Percentiles rank a stretch among this genome's conserved stretches.
Conservation (phyloP, 2,797 vertebrate species). For the Kryptopterus vitreolus region DNA sequence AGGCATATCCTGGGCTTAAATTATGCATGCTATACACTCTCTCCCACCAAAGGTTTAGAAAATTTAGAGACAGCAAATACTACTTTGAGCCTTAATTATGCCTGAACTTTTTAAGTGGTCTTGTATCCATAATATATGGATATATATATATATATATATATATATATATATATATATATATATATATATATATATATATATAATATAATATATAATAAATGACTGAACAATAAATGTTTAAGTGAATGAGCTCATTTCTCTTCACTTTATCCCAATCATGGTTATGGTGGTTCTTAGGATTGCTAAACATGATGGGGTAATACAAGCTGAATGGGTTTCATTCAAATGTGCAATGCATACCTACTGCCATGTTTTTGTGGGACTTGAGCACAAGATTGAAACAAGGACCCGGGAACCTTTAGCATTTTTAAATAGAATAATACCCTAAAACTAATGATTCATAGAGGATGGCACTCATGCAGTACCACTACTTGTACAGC, state of each 20-base stretch:
- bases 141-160: background rate
- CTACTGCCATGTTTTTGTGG: background rate
- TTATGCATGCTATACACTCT: constrained; percentile 45
- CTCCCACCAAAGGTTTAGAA: constrained; percentile 34
- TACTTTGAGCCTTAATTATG: constrained; percentile 29
- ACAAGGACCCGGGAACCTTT: background rate
- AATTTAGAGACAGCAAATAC: constrained; percentile 35
- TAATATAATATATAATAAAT: too few relatives aligned
- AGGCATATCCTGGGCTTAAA: constrained; percentile 48
- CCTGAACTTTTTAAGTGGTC: background rate
- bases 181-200: background rate
- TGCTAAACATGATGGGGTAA: background rate
- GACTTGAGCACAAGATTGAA: background rate
- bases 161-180: background rate
- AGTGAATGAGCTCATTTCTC: background rate
- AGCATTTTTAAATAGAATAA: too few relatives aligned
- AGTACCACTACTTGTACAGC: background rate
- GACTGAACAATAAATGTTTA: background rate
- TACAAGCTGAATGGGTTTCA: background rate
- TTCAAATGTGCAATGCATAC: background rate
- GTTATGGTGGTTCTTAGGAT: background rate
- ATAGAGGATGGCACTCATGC: background rate
- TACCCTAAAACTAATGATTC: background rate
- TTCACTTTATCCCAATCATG: background rate
- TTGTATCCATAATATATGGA: background rate